These are phyloP conservation scores for Dendronephthya gigantea DNA, from an alignment of 64 coral and sea anemone genomes.

Conservation along the genomic window DNA sequence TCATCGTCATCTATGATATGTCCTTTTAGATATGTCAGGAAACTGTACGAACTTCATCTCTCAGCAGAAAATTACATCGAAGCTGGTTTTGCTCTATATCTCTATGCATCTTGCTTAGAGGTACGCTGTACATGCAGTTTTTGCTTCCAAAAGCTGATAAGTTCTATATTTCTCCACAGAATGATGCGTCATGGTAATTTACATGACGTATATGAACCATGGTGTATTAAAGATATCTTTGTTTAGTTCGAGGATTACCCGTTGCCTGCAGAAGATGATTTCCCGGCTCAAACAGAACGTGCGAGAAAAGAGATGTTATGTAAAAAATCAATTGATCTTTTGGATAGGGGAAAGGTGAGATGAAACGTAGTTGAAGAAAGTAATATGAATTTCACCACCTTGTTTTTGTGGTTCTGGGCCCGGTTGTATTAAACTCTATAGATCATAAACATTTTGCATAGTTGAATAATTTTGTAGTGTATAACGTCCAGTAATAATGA, in stretches of 20 bases:
- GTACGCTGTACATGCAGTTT: background rate
- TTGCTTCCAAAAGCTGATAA: too few species aligned
- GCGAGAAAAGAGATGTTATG: background rate
- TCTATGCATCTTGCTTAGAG: background rate
- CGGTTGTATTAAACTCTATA: too few species aligned
- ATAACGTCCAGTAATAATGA: too few species aligned
- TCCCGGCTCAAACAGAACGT: background rate
- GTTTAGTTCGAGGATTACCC: background rate
- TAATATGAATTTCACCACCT: too few species aligned
- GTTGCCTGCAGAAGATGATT: conserved; percentile 1
- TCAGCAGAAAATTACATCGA: background rate
- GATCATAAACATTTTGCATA: too few species aligned
- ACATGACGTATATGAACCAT: too few species aligned
- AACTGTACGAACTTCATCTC: background rate
- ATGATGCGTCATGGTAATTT: too few species aligned
- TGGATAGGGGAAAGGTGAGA: background rate
- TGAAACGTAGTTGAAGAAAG: too few species aligned
- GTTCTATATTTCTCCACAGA: too few species aligned
- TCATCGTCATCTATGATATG: too few species aligned
- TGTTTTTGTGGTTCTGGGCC: too few species aligned
- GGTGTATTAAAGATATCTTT: background rate
- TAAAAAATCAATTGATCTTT: background rate
- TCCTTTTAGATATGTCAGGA: background rate
- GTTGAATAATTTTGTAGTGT: too few species aligned
- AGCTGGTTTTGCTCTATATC: background rate